Evolutionary conservation across 2,888 invertebrate genomes (phyloP).

Genomic region (Meloe dianella): DNA sequence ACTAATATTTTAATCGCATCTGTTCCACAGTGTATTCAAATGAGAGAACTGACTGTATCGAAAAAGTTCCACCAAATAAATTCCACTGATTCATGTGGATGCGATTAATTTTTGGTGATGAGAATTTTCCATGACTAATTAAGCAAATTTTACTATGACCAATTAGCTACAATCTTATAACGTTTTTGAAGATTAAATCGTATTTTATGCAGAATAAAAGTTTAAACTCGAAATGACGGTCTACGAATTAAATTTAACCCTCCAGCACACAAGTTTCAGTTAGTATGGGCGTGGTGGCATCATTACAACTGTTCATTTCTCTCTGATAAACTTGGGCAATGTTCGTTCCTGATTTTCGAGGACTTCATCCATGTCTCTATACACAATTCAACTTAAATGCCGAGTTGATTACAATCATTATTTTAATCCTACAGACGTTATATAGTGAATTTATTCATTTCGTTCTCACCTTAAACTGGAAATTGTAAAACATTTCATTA

Average conservation of each 20-base stretch:
- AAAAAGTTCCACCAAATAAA: background rate
- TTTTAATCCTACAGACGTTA: constrained; percentile 43
- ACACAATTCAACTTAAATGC: constrained; percentile 13
- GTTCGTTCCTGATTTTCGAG: constrained; percentile 39
- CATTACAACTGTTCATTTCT: constrained; percentile 44
- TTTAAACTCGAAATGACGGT: constrained; percentile 48
- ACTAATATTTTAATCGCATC: constrained; percentile 8
- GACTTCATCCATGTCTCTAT: background rate
- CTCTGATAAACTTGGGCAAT: constrained; percentile 42
- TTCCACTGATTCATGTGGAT: background rate
- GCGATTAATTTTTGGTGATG: background rate
- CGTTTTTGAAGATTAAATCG: constrained; percentile 43
- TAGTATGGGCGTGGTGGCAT: constrained; percentile 36
- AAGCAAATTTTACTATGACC: constrained; percentile 50
- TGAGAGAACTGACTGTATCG: background rate
- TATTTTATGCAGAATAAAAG: constrained; percentile 48
- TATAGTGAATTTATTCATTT: constrained; percentile 35
- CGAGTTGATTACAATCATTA: constrained; percentile 46
- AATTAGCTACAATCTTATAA: constrained; percentile 49
- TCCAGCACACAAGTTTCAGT: constrained; percentile 34
- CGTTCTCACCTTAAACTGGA: background rate
- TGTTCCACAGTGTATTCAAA: constrained; percentile 1
- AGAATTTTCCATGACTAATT: constrained; percentile 42
- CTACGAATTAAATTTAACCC: constrained; percentile 46
- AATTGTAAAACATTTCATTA: background rate